Percentiles rank a stretch among this genome's conserved stretches.
phyloP scores from a whole-genome alignment of 2,888 invertebrate genomes.

The Cheilosia impressa region DNA sequence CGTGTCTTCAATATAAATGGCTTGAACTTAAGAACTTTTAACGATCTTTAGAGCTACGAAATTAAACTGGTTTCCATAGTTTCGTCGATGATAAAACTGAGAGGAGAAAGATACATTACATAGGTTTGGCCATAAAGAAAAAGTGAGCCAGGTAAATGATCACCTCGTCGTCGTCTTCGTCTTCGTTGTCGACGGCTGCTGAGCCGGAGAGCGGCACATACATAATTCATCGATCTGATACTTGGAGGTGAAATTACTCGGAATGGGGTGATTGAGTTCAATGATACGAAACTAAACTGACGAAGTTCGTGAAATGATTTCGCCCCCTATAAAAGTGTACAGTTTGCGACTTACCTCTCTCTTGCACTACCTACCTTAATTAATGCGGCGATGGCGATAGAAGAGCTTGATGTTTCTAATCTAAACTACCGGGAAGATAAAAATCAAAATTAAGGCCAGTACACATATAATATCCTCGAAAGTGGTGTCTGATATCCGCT shows the following conservation, averaged over 20 bases:
- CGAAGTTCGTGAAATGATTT: constrained; percentile 61
- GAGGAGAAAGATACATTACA: constrained; percentile 72
- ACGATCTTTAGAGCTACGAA: constrained; percentile 73
- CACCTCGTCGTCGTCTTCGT: constrained; percentile 29
- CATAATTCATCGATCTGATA: constrained; percentile 75
- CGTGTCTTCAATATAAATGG: constrained; percentile 75
- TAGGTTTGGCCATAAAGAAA: constrained; percentile 64
- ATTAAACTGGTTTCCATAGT: constrained; percentile 75
- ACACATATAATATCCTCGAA: constrained; percentile 38
- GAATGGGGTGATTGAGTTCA: constrained; percentile 73
- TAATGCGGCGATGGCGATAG: background rate
- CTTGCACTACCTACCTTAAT: constrained; percentile 3
- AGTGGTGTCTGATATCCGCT: constrained; percentile 52
- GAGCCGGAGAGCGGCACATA: constrained; percentile 46
- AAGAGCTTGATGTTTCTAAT: constrained; percentile 14
- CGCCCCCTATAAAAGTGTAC: constrained; percentile 35
- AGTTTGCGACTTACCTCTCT: background rate
- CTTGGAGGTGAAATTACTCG: constrained; percentile 69
- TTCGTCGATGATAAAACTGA: constrained; percentile 72
- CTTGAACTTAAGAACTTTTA: constrained; percentile 75
- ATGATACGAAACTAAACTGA: constrained; percentile 62
- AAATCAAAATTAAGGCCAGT: constrained; percentile 42
- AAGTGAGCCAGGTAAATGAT: constrained; percentile 72
- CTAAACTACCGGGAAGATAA: constrained; percentile 45
- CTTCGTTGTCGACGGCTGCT: constrained; percentile 14